Percentiles rank a stretch among this genome's conserved stretches.
These are phyloP conservation scores for Chrysaora quinquecirrha DNA, from an alignment of 30 jellyfish, hydroid and myxozoan genomes.

Conservation along the genomic window DNA sequence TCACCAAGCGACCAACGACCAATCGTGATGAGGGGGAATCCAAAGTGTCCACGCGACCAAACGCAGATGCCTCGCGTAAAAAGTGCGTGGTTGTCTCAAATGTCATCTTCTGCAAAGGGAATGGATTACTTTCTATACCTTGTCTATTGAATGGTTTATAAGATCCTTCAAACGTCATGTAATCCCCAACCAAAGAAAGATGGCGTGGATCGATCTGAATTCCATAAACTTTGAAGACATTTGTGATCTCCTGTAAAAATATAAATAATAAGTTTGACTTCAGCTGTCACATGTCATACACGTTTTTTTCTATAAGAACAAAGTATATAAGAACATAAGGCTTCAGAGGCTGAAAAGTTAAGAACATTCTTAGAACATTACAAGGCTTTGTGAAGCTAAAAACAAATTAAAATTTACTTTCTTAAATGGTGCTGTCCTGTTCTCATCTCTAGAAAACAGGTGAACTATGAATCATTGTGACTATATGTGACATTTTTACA, in stretches of 20 bases:
- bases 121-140: conserved; percentile 91
- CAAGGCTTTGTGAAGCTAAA: too few species aligned
- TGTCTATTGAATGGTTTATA: conserved; percentile 92
- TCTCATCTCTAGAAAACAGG: too few species aligned
- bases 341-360: too few species aligned
- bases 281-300: too few species aligned
- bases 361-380: too few species aligned
- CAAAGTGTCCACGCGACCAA: conserved; percentile 91
- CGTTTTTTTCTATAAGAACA: too few species aligned
- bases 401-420: too few species aligned
- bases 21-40: conserved; percentile 99
- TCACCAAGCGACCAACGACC: conserved; percentile 91
- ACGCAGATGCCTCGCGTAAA: conserved; percentile 89
- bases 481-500: too few species aligned
- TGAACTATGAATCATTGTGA: too few species aligned
- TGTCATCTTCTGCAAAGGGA: conserved; percentile 98
- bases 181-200: conserved; percentile 92
- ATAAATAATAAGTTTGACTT: background rate
- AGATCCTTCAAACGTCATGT: conserved; percentile 98
- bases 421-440: too few species aligned
- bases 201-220: conserved; percentile 96
- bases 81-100: conserved; percentile 93
- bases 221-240: conserved; percentile 96
- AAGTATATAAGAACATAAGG: too few species aligned
- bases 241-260: conserved; percentile 74